These are phyloP conservation scores for Cynaeus angustus DNA, from an alignment of 2,888 invertebrate genomes.

Conservation along the genomic window DNA sequence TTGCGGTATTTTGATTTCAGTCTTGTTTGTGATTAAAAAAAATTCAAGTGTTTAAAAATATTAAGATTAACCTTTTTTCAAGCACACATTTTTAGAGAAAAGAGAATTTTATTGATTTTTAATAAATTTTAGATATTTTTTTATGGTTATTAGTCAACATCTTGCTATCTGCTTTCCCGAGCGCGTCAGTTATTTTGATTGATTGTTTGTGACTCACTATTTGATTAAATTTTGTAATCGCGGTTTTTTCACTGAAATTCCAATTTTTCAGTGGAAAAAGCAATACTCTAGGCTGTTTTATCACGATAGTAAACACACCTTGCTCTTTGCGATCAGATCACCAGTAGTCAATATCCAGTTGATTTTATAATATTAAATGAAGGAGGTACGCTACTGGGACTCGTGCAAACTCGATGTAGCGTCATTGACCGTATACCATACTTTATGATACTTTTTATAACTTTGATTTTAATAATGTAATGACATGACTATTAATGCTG, in stretches of 20 bases:
- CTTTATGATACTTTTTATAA: constrained; percentile 30
- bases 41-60: too few species aligned
- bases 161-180: too few species aligned
- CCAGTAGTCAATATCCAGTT: constrained; percentile 3
- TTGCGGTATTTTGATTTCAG: too few species aligned
- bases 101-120: too few species aligned
- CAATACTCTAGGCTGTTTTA: constrained; percentile 4
- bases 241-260: not conserved
- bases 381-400: constrained; percentile 34
- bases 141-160: too few species aligned
- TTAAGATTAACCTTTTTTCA: too few species aligned
- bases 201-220: constrained; percentile 8
- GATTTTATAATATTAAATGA: constrained; percentile 25
- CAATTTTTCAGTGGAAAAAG: not conserved
- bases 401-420: constrained; percentile 29
- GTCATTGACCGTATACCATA: constrained; percentile 39
- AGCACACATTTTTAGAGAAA: too few species aligned
- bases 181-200: constrained; percentile 10
- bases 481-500: not conserved
- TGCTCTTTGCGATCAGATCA: constrained; percentile 2
- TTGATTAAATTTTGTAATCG: constrained; percentile 12
- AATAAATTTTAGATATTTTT: too few species aligned
- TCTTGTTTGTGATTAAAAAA: too few species aligned
- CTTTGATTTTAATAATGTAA: constrained; percentile 14
- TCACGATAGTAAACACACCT: constrained; percentile 24